phyloP scores from a whole-genome alignment of 2,888 invertebrate species.

The Cryptocephalus moraei region DNA sequence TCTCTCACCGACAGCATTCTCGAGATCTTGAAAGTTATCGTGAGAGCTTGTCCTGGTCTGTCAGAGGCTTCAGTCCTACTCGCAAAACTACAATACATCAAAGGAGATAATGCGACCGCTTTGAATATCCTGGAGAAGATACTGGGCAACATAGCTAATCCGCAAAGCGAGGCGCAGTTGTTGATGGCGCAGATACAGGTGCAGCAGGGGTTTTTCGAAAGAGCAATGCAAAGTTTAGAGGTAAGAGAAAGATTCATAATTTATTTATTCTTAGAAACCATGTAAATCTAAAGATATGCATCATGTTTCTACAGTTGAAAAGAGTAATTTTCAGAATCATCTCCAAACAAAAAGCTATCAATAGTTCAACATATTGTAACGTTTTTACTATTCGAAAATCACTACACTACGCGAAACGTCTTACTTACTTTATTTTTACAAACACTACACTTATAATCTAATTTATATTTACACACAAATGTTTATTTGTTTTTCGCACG shows the following conservation, averaged over 20 bases:
- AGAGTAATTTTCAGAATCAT: too few species aligned
- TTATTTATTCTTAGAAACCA: too few species aligned
- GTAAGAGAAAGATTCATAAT: constrained; percentile 29
- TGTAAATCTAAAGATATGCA: too few species aligned
- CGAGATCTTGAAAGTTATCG: constrained; percentile 55
- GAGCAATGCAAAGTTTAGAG: constrained; percentile 80
- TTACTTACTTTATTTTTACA: too few species aligned
- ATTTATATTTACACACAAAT: too few species aligned
- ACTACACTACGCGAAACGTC: too few species aligned
- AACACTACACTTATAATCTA: too few species aligned
- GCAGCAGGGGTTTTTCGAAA: constrained; percentile 55
- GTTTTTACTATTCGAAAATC: too few species aligned
- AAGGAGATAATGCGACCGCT: constrained; percentile 66
- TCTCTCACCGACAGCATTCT: constrained; percentile 4
- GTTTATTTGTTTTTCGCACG: too few species aligned
- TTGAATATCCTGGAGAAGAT: constrained; percentile 61
- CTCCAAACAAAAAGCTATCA: too few species aligned
- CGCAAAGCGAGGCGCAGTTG: constrained; percentile 74
- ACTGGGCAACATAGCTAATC: constrained; percentile 62
- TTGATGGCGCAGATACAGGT: constrained; percentile 79
- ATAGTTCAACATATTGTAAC: too few species aligned
- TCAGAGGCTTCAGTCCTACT: constrained; percentile 55
- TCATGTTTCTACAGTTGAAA: too few species aligned
- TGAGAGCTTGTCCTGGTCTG: constrained; percentile 75
- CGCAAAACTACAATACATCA: constrained; percentile 71